Evolutionary conservation across 2,113 vertebrate species (phyloP).

Genomic region (Grammomys surdaster): DNA sequence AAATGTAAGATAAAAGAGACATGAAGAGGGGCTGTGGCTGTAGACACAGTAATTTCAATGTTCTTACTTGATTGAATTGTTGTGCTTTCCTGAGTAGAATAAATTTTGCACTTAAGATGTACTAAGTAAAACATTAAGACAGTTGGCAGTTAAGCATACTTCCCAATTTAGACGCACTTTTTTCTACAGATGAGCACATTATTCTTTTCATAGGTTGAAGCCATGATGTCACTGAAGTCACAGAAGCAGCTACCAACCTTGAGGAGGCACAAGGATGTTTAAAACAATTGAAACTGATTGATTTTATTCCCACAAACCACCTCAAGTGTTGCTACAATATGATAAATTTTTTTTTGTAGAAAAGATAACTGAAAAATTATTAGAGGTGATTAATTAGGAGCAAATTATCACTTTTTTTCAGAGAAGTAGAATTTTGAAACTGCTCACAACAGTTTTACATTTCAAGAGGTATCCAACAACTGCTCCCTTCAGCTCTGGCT

Average conservation of each 20-base stretch:
- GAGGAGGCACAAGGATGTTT: background rate
- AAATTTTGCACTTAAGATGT: background rate
- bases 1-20: background rate
- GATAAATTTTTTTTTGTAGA: background rate
- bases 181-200: background rate
- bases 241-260: background rate
- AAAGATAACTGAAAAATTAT: background rate
- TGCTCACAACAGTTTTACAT: slow-evolving; percentile 2
- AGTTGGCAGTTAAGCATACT: background rate
- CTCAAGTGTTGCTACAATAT: background rate
- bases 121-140: slow-evolving; percentile 22
- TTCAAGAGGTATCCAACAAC: slow-evolving; percentile 4
- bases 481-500: slow-evolving; percentile 2
- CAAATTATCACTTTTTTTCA: slow-evolving; percentile 38
- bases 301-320: background rate
- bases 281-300: slow-evolving; percentile 11
- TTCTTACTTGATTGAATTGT: background rate
- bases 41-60: background rate
- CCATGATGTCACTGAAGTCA: background rate
- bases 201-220: background rate
- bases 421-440: slow-evolving; percentile 64
- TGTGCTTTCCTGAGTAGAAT: background rate
- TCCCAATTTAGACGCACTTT: slow-evolving; percentile 18
- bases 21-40: background rate
- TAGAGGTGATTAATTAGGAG: slow-evolving; percentile 15